These are phyloP conservation scores for Drosophila paramelanica DNA, from an alignment of 2,888 invertebrate species.

Conservation along the genomic window DNA sequence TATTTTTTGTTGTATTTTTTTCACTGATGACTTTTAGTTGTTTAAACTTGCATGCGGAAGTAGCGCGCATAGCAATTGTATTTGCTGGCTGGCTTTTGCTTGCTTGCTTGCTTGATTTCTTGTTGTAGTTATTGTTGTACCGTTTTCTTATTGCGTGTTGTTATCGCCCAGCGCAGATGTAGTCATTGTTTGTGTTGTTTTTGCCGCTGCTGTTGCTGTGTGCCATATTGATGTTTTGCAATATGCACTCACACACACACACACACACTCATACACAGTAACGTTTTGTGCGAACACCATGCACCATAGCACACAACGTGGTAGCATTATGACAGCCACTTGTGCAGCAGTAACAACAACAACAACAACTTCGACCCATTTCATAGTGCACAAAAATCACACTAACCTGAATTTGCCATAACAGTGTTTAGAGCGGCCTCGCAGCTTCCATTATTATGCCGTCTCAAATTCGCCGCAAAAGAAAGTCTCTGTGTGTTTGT, in stretches of 20 bases:
- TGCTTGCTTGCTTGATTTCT: constrained; percentile 44
- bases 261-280: constrained; percentile 19
- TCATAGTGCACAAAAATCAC: constrained; percentile 73
- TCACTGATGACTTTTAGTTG: constrained; percentile 66
- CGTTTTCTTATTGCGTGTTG: constrained; percentile 58
- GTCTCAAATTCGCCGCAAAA: constrained; percentile 60
- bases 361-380: constrained; percentile 61
- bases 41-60: constrained; percentile 76
- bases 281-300: constrained; percentile 43
- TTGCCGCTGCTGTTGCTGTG: constrained; percentile 35
- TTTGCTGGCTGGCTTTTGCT: constrained; percentile 41
- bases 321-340: constrained; percentile 49
- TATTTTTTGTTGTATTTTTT: constrained; percentile 1
- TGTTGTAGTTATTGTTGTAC: constrained; percentile 31
- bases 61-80: constrained; percentile 55
- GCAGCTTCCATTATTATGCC: constrained; percentile 40
- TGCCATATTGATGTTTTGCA: constrained; percentile 69
- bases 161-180: constrained; percentile 68
- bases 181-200: constrained; percentile 54
- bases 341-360: constrained; percentile 42
- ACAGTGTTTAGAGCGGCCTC: constrained; percentile 49
- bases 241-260: constrained; percentile 38
- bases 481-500: constrained; percentile 39
- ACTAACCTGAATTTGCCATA: constrained; percentile 76
- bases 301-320: constrained; percentile 24